Base-by-base conservation (phyloP, 2,888 invertebrate species). In the Dioctria rufipes region DNA sequence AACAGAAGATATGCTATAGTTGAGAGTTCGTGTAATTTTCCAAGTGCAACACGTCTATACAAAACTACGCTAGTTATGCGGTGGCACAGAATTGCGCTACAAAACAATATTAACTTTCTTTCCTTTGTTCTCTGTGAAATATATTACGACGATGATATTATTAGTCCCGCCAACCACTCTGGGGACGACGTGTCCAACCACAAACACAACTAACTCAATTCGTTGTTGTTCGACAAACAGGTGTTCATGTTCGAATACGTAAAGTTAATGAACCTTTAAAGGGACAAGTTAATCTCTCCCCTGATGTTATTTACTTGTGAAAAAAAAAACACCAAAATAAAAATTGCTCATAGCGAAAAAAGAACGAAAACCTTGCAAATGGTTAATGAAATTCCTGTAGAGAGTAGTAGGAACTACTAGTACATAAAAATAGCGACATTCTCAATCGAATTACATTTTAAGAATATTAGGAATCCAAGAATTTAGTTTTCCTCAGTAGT, bases 71-170 rank as follows among this genome's bases (percentile, higher is more conserved):
- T 25, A 69, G 69, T 69, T 49, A 69, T 69, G 51, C 69, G 51
- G 69, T 49, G 11, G 49, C 51, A 69, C 69, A 39, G 51, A 39
- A 25, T 51, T 69, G 39, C 51, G 51, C 49, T 51, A 39, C 51
- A 67, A 51, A 51, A 51, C 51, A 51, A 69, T 69, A 69, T 69
- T 11, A 69, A 69, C 37, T 69, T 69, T 69, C 51, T 69, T 69
- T 39, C 69, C 54, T n/a, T 54, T n/a, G 46, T 11, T 3, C 54
- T 54, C 25, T 25, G 2, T 25, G 54, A 11, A 11, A 54, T 54
- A 54, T 25, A 25, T 25, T 25, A 25, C 25, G 25, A 25, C 25
- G 25, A 25, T 11, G 54, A 54, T n/a, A 54, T 54, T 54, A 54
- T 54, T 54, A 54, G 54, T n/a, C 54, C 11, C 11, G 25, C 25